Conservation (phyloP, 2,888 invertebrate species). For the Melipona beecheii region DNA sequence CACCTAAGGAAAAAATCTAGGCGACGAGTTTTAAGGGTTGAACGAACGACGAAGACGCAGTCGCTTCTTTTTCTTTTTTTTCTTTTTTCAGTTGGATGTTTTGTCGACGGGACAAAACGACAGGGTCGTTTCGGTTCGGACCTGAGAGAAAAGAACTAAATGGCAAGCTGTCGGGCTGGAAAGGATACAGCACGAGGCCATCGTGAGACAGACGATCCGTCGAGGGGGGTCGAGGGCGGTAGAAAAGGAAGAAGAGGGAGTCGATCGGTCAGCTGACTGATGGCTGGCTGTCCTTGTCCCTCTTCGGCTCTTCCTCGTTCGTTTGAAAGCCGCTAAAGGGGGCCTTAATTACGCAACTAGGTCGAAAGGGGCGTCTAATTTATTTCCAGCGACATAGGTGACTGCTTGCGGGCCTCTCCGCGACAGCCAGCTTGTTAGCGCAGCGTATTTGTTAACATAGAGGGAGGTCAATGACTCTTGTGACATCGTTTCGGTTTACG, state of each 20-base stretch:
- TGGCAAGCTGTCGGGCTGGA: slow-evolving; percentile 14
- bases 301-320: slow-evolving; percentile 65
- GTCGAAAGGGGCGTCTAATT: slow-evolving; percentile 83
- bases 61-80: background rate
- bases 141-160: slow-evolving; percentile 31
- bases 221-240: slow-evolving; percentile 15
- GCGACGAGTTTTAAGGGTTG: slow-evolving; percentile 39
- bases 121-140: background rate
- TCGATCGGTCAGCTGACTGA: slow-evolving; percentile 69
- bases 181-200: slow-evolving; percentile 8
- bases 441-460: slow-evolving; percentile 78
- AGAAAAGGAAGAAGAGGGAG: slow-evolving; percentile 35
- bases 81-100: background rate
- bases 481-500: slow-evolving; percentile 57
- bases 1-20: background rate
- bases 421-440: slow-evolving; percentile 77
- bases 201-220: slow-evolving; percentile 6
- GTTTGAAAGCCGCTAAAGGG: slow-evolving; percentile 75
- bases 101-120: too few species aligned
- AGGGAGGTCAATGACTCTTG: slow-evolving; percentile 79
- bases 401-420: slow-evolving; percentile 69
- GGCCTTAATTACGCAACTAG: slow-evolving; percentile 82
- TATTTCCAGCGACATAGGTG: slow-evolving; percentile 81
- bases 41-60: slow-evolving; percentile 25
- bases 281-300: slow-evolving; percentile 64